Percentiles rank a stretch among this genome's conserved stretches.
phyloP scores from a whole-genome alignment of 2,888 invertebrate genomes.

The Eupithecia abbreviata region DNA sequence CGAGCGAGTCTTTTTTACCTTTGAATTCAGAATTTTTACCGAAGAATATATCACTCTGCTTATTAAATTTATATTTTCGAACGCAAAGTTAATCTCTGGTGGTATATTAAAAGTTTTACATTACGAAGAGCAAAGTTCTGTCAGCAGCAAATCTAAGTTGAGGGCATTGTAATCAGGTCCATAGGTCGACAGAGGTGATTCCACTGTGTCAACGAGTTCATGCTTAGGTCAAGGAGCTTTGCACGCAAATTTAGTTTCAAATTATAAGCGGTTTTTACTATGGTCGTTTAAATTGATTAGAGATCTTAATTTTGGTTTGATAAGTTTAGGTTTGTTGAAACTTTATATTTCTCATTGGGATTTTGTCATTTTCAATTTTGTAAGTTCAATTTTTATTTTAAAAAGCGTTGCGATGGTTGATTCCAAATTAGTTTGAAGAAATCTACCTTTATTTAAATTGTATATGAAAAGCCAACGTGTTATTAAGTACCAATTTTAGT shows the following conservation, averaged over 20 bases:
- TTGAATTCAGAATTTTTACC: background rate
- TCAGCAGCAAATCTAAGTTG: slow-evolving; percentile 55
- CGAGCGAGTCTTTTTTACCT: background rate
- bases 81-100: background rate
- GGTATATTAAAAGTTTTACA: slow-evolving; percentile 4
- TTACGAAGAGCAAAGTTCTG: slow-evolving; percentile 27
- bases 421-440: background rate
- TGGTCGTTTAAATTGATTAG: slow-evolving; percentile 12
- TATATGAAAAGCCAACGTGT: background rate
- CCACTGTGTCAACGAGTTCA: slow-evolving; percentile 72
- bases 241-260: slow-evolving; percentile 33
- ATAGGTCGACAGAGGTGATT: slow-evolving; percentile 57
- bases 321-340: background rate
- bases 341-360: background rate
- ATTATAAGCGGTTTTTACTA: slow-evolving; percentile 14
- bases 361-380: background rate
- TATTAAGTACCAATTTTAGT: background rate
- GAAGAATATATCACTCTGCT: background rate
- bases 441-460: background rate
- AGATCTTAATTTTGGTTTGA: slow-evolving; percentile 1
- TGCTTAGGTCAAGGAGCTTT: slow-evolving; percentile 57
- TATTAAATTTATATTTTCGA: background rate
- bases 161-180: slow-evolving; percentile 56
- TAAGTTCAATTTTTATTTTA: background rate
- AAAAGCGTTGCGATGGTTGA: background rate